These are phyloP conservation scores for Macrocentrus cingulum DNA, from an alignment of 1,140 invertebrate species.

Conservation along the genomic window DNA sequence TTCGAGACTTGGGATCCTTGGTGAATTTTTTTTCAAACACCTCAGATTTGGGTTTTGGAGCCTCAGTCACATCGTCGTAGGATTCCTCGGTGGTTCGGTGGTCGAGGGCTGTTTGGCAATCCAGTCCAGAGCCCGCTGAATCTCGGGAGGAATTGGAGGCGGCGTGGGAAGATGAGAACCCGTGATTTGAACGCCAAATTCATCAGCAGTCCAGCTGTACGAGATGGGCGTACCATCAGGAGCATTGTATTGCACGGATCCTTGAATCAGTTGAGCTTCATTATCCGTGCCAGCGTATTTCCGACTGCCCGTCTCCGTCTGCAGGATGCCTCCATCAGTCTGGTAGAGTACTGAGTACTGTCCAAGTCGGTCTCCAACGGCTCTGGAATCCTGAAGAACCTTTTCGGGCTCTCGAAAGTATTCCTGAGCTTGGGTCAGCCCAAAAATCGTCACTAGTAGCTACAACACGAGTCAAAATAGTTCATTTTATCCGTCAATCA, in stretches of 20 bases:
- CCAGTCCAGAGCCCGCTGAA: conserved; percentile 74
- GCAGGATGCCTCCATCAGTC: conserved; percentile 59
- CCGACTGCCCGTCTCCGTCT: conserved; percentile 53
- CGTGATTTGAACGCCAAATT: conserved; percentile 56
- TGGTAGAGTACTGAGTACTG: conserved; percentile 54
- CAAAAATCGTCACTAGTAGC: conserved; percentile 5
- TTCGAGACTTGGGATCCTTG: conserved; percentile 9
- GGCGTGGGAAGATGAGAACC: conserved; percentile 66
- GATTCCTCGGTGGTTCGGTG: conserved; percentile 51
- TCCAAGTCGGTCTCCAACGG: conserved; percentile 50
- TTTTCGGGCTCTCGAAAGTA: conserved; percentile 55
- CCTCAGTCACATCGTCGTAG: conserved; percentile 1
- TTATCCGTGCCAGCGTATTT: conserved; percentile 56
- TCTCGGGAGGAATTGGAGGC: conserved; percentile 70
- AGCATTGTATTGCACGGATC: conserved; percentile 62
- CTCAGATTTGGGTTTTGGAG: not conserved
- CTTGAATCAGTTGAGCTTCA: conserved; percentile 58
- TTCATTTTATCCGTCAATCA: too few relatives aligned
- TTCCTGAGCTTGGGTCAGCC: conserved; percentile 30
- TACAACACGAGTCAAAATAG: conserved; percentile 11
- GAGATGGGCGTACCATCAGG: conserved; percentile 60
- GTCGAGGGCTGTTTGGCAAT: conserved; percentile 56
- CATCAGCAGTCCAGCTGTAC: conserved; percentile 58
- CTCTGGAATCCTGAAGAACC: conserved; percentile 41
- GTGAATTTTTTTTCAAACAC: not conserved